A percentile compares a stretch with the other conserved stretches of the same genome.
These are phyloP conservation scores for Siniperca undulata DNA, from an alignment of 2,797 vertebrate species.

Conservation along the genomic window DNA sequence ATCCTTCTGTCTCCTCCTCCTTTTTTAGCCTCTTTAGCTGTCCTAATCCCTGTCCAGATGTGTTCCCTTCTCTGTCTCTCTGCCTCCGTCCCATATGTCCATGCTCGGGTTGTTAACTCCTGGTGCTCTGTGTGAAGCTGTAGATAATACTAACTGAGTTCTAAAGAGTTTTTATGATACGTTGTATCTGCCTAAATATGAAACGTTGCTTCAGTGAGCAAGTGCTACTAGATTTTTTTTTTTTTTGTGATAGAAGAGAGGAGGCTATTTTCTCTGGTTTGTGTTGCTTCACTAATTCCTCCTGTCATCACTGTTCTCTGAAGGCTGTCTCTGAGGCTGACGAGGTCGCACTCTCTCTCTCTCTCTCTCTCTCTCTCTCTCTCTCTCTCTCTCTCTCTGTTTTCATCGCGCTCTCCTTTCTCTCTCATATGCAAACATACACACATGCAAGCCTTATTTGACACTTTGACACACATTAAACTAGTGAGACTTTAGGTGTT, in stretches of 20 bases:
- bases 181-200: not conserved
- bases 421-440: conserved; percentile 30
- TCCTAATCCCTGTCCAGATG: conserved; percentile 85
- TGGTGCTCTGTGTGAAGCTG: conserved; percentile 50
- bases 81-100: conserved; percentile 74
- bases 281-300: conserved; percentile 74
- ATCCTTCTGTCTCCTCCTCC: conserved; percentile 79
- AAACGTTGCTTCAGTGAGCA: conserved; percentile 10
- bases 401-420: conserved; percentile 40
- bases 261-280: conserved; percentile 66
- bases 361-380: conserved; percentile 37
- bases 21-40: conserved; percentile 82
- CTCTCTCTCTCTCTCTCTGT: conserved; percentile 40
- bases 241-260: conserved; percentile 30
- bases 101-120: conserved; percentile 58
- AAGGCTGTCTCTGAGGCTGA: conserved; percentile 70
- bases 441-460: conserved; percentile 37
- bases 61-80: conserved; percentile 77
- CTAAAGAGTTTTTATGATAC: not conserved
- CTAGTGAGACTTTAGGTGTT: conserved; percentile 23
- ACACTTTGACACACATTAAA: conserved; percentile 59
- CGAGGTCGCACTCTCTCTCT: conserved; percentile 57
- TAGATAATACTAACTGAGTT: conserved; percentile 3
- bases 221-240: not conserved
- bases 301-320: conserved; percentile 72